phyloP scores from a whole-genome alignment of 2,888 invertebrate genomes.

The Andrena praecox region DNA sequence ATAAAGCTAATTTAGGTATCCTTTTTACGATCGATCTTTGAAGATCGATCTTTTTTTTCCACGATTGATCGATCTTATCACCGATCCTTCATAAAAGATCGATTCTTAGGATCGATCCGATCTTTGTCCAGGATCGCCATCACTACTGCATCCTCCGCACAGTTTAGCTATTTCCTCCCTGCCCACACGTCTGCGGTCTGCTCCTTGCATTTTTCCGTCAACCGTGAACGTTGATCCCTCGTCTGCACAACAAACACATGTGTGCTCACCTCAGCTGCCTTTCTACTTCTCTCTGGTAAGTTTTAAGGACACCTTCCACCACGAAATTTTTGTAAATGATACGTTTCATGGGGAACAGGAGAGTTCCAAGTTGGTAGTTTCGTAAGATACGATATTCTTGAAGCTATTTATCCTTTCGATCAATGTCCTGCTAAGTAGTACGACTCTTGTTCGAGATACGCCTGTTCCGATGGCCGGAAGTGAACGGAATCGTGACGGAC shows the following conservation, averaged over 20 bases:
- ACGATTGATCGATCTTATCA: no score
- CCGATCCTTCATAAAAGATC: no score
- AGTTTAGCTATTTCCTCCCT: slow-evolving; percentile 53
- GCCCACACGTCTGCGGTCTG: slow-evolving; percentile 59
- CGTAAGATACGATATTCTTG: background rate
- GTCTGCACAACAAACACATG: slow-evolving; percentile 15
- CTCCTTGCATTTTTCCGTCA: slow-evolving; percentile 22
- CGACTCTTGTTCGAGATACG: slow-evolving; percentile 18
- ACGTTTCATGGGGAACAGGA: no score
- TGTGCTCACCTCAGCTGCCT: slow-evolving; percentile 10
- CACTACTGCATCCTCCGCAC: slow-evolving; percentile 60
- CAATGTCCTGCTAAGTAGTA: background rate
- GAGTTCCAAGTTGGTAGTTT: background rate
- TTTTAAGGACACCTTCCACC: no score
- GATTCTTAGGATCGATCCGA: no score
- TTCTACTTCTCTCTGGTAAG: background rate
- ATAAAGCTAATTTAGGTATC: no score
- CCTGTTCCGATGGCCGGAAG: slow-evolving; percentile 52
- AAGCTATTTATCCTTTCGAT: slow-evolving; percentile 1
- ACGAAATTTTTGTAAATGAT: no score
- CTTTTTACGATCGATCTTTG: no score
- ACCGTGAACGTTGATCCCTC: slow-evolving; percentile 20
- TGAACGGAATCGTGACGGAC: slow-evolving; percentile 53
- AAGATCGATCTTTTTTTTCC: no score
- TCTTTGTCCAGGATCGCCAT: no score